A percentile compares a stretch with the other conserved stretches of the same genome.
phyloP scores from a whole-genome alignment of 2,797 vertebrate genomes.

The Odontamblyopus lacepedii region DNA sequence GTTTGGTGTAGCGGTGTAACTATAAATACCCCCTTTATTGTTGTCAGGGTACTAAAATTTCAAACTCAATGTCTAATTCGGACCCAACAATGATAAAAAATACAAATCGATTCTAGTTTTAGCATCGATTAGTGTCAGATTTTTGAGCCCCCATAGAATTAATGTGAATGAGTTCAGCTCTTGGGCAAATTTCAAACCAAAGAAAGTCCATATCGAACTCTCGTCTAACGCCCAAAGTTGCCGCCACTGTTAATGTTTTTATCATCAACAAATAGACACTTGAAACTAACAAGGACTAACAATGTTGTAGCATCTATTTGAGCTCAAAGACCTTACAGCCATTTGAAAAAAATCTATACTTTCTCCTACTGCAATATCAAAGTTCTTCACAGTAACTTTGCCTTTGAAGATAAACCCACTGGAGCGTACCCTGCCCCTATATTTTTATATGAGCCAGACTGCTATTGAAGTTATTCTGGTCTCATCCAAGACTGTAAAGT shows the following conservation, averaged over 20 bases:
- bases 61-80: no score
- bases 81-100: no score
- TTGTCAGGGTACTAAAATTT: no score
- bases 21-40: no score
- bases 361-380: slow-evolving; percentile 22
- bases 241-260: not conserved
- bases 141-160: no score
- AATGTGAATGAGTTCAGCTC: no score
- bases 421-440: slow-evolving; percentile 5
- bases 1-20: not conserved
- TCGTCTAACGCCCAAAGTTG: not conserved
- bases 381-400: slow-evolving; percentile 25
- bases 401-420: slow-evolving; percentile 29
- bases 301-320: not conserved
- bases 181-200: no score
- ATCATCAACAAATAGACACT: not conserved
- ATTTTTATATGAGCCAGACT: slow-evolving; percentile 26
- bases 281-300: not conserved
- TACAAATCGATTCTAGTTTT: no score
- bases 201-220: not conserved
- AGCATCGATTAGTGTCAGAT: no score
- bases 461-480: slow-evolving; percentile 44
- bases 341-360: slow-evolving; percentile 5
- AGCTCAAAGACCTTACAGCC: not conserved
- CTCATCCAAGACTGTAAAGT: slow-evolving; percentile 18